phyloP scores from a whole-genome alignment of 2,113 vertebrate genomes.

The Tursiops truncatus region DNA sequence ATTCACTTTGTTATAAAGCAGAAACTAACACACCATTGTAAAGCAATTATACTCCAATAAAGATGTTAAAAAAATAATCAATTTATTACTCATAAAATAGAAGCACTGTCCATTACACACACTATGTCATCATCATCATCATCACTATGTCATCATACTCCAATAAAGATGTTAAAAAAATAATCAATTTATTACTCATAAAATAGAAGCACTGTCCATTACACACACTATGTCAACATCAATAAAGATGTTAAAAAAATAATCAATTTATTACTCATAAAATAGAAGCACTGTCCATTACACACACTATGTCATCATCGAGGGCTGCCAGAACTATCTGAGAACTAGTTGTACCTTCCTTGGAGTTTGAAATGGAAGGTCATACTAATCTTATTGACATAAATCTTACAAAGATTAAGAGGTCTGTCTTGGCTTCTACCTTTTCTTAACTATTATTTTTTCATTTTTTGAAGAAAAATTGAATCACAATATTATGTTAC shows the following conservation, averaged over 20 bases:
- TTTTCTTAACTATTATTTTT: background rate
- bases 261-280: background rate
- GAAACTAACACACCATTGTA: too few relatives aligned
- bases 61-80: too few relatives aligned
- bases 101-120: background rate
- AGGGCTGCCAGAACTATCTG: background rate
- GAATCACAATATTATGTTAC: background rate
- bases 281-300: background rate
- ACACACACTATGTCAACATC: too few relatives aligned
- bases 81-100: background rate
- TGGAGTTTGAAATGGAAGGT: background rate
- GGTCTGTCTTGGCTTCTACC: background rate
- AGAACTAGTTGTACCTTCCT: background rate
- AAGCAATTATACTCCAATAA: too few relatives aligned
- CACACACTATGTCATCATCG: too few relatives aligned
- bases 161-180: too few relatives aligned
- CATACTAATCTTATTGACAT: background rate
- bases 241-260: too few relatives aligned
- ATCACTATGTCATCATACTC: too few relatives aligned
- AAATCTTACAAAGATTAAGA: background rate
- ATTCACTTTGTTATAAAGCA: too few relatives aligned
- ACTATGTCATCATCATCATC: too few relatives aligned
- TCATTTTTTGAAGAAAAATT: background rate
- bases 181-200: too few relatives aligned
- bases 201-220: too few relatives aligned